A percentile compares a stretch with the other conserved stretches of the same genome.
Evolutionary conservation across 2,113 vertebrate genomes (phyloP).

Genomic region (Ranitomeya variabilis): DNA sequence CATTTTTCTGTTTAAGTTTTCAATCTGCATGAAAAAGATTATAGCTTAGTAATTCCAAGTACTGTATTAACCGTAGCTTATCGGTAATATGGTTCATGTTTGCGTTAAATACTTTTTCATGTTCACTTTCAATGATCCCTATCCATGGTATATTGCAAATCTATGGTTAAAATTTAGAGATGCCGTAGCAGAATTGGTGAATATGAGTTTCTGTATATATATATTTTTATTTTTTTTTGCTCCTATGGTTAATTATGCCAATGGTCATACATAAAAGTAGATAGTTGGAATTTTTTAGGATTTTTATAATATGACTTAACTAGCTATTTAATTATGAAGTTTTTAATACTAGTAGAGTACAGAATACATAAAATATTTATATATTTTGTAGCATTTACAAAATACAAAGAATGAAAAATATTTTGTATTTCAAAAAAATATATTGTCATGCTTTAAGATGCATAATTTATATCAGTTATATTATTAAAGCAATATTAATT

Average conservation of each 20-base stretch:
- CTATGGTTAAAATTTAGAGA: not conserved
- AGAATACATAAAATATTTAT: not conserved
- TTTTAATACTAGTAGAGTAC: not conserved
- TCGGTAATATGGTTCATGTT: slow-evolving; percentile 88
- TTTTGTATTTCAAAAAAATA: not conserved
- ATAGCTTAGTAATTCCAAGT: slow-evolving; percentile 28
- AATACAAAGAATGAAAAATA: not conserved
- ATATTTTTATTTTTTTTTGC: not conserved
- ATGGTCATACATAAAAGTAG: not conserved
- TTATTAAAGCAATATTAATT: not conserved
- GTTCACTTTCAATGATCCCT: slow-evolving; percentile 67
- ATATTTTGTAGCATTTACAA: not conserved
- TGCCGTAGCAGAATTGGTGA: not conserved
- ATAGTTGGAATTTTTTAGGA: too few relatives aligned
- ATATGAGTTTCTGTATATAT: not conserved
- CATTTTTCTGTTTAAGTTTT: slow-evolving; percentile 44
- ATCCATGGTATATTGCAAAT: not conserved
- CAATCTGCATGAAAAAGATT: slow-evolving; percentile 41
- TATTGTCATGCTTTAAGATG: not conserved
- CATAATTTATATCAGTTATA: not conserved
- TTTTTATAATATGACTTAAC: not conserved
- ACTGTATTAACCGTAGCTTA: slow-evolving; percentile 67
- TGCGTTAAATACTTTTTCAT: slow-evolving; percentile 62
- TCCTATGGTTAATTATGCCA: not conserved
- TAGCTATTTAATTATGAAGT: not conserved